Percentiles rank a stretch among this genome's conserved stretches.
These are phyloP conservation scores for Crossoptilon crossoptilon DNA, from an alignment of 2,797 vertebrate genomes.

Conservation along the genomic window DNA sequence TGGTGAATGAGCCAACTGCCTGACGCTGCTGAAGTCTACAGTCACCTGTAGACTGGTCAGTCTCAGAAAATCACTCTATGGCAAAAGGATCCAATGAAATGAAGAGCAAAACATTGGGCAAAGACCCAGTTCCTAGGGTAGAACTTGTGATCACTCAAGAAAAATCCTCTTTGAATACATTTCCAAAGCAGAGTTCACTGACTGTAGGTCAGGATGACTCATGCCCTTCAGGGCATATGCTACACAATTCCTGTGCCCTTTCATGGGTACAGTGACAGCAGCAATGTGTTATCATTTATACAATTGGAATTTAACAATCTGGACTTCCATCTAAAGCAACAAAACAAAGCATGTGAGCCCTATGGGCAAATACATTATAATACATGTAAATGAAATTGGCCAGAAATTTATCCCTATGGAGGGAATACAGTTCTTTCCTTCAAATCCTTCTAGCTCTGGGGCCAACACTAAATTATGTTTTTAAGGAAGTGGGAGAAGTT, in stretches of 20 bases:
- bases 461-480: slow-evolving; percentile 12
- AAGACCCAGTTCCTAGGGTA: neutral
- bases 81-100: slow-evolving; percentile 14
- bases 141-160: slow-evolving; percentile 1
- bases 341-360: slow-evolving; percentile 47
- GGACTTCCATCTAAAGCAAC: slow-evolving; percentile 66
- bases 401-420: slow-evolving; percentile 16
- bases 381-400: slow-evolving; percentile 38
- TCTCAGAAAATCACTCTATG: slow-evolving; percentile 26
- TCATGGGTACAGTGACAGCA: slow-evolving; percentile 42
- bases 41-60: neutral
- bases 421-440: slow-evolving; percentile 10
- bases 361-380: slow-evolving; percentile 56
- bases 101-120: slow-evolving; percentile 30
- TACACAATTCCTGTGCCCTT: neutral
- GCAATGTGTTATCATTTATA: slow-evolving; percentile 68
- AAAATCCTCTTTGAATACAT: slow-evolving; percentile 34
- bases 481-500: neutral
- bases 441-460: neutral
- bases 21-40: neutral
- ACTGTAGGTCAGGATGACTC: slow-evolving; percentile 54
- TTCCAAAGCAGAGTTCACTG: slow-evolving; percentile 52
- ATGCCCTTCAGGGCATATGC: slow-evolving; percentile 34
- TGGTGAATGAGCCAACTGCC: neutral
- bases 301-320: slow-evolving; percentile 60